Percentiles rank a stretch among this genome's conserved stretches.
These are phyloP conservation scores for Tetheella fluctuosa DNA, from an alignment of 2,888 invertebrate genomes.

Conservation along the genomic window DNA sequence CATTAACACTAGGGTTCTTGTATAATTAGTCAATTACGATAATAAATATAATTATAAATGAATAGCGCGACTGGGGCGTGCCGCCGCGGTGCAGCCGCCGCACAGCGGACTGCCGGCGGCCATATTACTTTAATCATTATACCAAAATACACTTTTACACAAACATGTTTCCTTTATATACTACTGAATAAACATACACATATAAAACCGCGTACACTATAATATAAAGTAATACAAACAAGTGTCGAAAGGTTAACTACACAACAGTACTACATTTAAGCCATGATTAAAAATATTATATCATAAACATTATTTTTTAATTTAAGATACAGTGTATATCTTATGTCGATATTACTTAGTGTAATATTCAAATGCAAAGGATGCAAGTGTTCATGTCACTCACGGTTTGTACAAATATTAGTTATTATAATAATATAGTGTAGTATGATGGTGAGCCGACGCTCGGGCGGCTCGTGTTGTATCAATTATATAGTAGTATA, in stretches of 20 bases:
- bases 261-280: constrained; percentile 82
- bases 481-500: constrained; percentile 16
- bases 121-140: constrained; percentile 55
- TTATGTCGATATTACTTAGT: constrained; percentile 72
- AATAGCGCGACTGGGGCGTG: constrained; percentile 40
- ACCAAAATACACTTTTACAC: constrained; percentile 82
- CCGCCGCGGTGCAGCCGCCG: constrained; percentile 33
- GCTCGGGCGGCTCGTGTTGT: constrained; percentile 15
- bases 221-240: constrained; percentile 82
- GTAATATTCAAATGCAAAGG: constrained; percentile 70
- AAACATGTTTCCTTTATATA: constrained; percentile 76
- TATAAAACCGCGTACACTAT: constrained; percentile 82
- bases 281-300: constrained; percentile 81
- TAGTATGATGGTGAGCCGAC: constrained; percentile 8
- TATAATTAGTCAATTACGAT: constrained; percentile 85
- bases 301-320: constrained; percentile 69
- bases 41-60: constrained; percentile 75
- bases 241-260: constrained; percentile 81
- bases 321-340: constrained; percentile 77
- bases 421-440: constrained; percentile 11
- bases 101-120: constrained; percentile 39
- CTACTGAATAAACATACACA: constrained; percentile 84
- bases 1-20: constrained; percentile 77
- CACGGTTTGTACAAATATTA: constrained; percentile 40
- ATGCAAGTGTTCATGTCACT: constrained; percentile 48